Percentiles rank a stretch among this genome's conserved stretches.
Conservation (phyloP, 2,113 vertebrate species). For the Tonatia bakeri region DNA sequence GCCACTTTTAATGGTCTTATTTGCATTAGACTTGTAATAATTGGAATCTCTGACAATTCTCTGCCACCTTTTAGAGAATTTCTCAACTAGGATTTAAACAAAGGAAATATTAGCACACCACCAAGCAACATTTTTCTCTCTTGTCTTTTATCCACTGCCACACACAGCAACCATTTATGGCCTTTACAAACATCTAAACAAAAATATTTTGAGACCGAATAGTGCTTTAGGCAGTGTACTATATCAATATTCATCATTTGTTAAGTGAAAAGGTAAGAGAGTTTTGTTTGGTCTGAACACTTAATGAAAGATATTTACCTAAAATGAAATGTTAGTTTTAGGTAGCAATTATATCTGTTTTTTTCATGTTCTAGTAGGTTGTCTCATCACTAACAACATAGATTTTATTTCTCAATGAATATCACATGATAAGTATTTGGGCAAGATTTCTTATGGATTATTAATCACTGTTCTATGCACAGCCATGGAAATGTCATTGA, state of each 20-base stretch:
- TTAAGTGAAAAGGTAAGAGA: not conserved
- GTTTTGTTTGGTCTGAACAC: not conserved
- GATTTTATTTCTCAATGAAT: constrained; percentile 32
- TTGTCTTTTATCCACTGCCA: constrained; percentile 11
- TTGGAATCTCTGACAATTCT: constrained; percentile 14
- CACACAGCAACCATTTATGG: not conserved
- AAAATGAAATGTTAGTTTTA: not conserved
- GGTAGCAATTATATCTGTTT: constrained; percentile 13
- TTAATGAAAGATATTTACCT: constrained; percentile 27
- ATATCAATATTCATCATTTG: not conserved
- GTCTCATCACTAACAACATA: not conserved
- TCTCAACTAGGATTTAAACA: not conserved
- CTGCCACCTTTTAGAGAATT: not conserved
- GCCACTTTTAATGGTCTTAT: constrained; percentile 13
- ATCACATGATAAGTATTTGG: not conserved
- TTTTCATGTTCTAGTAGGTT: constrained; percentile 15
- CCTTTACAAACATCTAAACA: constrained; percentile 32
- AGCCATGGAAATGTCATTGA: not conserved
- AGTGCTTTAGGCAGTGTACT: constrained; percentile 8
- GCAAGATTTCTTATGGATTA: constrained; percentile 16
- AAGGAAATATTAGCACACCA: not conserved
- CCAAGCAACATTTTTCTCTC: not conserved
- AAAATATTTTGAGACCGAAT: constrained; percentile 27
- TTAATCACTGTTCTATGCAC: not conserved
- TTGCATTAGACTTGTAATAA: not conserved